Conservation (phyloP, 2,888 invertebrate genomes). For the Stenodema calcarata region DNA sequence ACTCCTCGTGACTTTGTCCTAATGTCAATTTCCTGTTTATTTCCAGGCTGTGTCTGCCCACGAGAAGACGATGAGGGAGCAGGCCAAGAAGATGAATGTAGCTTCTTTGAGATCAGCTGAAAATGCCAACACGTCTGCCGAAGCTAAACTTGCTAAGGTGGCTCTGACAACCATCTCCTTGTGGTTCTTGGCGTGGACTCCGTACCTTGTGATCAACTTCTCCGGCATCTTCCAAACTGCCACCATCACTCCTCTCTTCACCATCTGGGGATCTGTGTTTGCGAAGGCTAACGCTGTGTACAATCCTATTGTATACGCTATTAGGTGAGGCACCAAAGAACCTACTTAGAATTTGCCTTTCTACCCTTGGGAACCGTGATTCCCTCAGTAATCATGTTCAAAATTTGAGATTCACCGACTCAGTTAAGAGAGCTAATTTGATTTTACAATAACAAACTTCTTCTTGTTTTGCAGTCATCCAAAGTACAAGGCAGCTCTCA, state of each 20-base stretch:
- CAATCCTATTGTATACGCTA: conserved; percentile 90
- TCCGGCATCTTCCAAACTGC: conserved; percentile 78
- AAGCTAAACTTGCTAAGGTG: conserved; percentile 87
- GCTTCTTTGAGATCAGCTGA: conserved; percentile 83
- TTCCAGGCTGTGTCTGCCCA: conserved; percentile 80
- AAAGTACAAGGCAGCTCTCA: conserved; percentile 77
- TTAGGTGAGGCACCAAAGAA: conserved; percentile 71
- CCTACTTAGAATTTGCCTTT: too few relatives aligned
- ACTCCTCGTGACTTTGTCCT: not conserved
- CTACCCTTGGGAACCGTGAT: too few relatives aligned
- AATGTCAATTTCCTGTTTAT: not conserved
- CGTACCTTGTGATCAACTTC: conserved; percentile 83
- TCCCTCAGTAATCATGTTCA: too few relatives aligned
- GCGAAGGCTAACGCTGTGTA: conserved; percentile 91
- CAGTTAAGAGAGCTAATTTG: too few relatives aligned
- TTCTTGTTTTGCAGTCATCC: conserved; percentile 70
- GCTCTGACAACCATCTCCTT: conserved; percentile 87
- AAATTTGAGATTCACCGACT: too few relatives aligned
- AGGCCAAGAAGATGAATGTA: conserved; percentile 94
- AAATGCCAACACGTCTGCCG: conserved; percentile 79
- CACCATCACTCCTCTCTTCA: conserved; percentile 78
- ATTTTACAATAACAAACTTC: not conserved
- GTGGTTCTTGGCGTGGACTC: conserved; percentile 90
- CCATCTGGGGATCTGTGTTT: conserved; percentile 89
- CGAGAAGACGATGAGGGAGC: conserved; percentile 85